These are phyloP conservation scores for Indri indri DNA, from an alignment of 2,113 vertebrate species.

Conservation along the genomic window DNA sequence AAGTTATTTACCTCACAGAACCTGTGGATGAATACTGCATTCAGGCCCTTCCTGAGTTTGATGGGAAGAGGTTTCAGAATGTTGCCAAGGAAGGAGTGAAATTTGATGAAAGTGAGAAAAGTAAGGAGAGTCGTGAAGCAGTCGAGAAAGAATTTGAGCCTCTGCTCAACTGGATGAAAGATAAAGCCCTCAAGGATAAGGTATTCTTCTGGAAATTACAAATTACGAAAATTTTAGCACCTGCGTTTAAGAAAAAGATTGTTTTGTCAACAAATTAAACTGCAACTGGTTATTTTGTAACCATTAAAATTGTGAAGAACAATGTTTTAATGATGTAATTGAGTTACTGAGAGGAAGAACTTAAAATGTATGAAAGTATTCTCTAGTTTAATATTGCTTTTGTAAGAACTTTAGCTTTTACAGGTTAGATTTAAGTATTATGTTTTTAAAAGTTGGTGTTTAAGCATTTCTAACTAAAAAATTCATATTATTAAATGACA, in stretches of 20 bases:
- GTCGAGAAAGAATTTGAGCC: slow-evolving; percentile 96
- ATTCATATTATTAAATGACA: background rate
- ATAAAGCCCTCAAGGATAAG: slow-evolving; percentile 96
- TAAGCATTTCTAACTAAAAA: slow-evolving; percentile 3
- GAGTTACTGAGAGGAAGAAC: background rate
- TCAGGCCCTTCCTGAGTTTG: slow-evolving; percentile 97
- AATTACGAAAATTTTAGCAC: background rate
- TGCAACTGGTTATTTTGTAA: background rate
- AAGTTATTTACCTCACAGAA: slow-evolving; percentile 97
- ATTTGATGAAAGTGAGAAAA: slow-evolving; percentile 96
- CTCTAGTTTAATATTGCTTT: background rate
- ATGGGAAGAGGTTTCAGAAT: slow-evolving; percentile 98
- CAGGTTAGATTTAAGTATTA: background rate
- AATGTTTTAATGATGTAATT: background rate
- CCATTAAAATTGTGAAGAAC: background rate
- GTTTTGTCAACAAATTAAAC: background rate
- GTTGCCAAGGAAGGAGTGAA: slow-evolving; percentile 98
- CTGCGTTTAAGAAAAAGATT: background rate
- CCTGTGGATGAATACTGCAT: slow-evolving; percentile 99
- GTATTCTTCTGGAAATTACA: slow-evolving; percentile 76
- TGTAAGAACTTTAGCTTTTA: background rate
- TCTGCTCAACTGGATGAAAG: slow-evolving; percentile 97
- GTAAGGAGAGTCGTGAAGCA: slow-evolving; percentile 93
- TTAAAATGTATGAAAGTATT: background rate
- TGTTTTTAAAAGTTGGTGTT: background rate